Evolutionary conservation across 2,797 vertebrate species (phyloP).

Genomic region (Microtus agrestis): DNA sequence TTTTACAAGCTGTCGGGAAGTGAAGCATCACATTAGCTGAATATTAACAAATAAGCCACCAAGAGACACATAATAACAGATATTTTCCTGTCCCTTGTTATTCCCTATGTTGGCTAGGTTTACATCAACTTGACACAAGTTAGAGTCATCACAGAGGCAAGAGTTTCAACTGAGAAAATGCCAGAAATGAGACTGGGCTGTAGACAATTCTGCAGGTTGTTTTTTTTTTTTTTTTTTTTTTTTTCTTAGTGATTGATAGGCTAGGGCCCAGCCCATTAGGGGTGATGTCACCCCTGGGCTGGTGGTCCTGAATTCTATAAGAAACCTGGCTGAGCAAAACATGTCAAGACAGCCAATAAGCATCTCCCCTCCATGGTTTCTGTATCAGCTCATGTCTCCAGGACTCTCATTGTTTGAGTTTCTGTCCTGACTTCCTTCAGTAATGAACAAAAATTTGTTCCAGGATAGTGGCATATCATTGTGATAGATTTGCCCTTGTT

Average conservation of each 20-base stretch:
- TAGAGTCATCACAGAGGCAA: neutral
- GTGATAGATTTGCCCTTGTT: neutral
- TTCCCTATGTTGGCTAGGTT: neutral
- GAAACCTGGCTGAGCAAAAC: neutral
- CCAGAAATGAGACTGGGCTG: neutral
- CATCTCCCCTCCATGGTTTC: neutral
- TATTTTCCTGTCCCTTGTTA: neutral
- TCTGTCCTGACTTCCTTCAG: neutral
- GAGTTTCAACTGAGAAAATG: neutral
- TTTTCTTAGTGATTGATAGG: neutral
- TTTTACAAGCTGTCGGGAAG: slow-evolving; percentile 2
- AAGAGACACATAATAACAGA: neutral
- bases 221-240: no score
- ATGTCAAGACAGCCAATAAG: neutral
- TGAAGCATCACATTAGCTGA: neutral
- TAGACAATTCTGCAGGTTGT: neutral
- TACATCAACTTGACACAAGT: neutral
- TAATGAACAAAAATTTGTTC: neutral
- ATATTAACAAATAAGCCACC: slow-evolving; percentile 19
- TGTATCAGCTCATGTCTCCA: neutral
- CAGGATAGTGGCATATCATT: neutral
- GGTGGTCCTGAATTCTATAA: neutral
- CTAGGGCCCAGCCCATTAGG: neutral
- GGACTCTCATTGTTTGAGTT: neutral
- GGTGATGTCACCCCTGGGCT: neutral